Evolutionary conservation across 2,888 invertebrate genomes (phyloP), one percentile per base, ranked within the genome.

Genomic region (Cyaniris semiargus): DNA sequence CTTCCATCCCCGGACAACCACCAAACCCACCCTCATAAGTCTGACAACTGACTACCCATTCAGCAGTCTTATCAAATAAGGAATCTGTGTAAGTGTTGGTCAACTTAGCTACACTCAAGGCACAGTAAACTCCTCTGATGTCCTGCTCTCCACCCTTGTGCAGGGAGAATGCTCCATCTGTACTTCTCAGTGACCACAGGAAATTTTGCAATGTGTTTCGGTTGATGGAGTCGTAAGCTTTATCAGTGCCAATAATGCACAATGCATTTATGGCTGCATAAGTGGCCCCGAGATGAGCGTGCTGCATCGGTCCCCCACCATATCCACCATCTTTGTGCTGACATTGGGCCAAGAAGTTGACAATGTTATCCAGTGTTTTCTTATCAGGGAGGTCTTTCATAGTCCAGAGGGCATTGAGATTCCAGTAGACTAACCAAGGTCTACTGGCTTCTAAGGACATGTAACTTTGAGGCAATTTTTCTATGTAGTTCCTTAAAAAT

Each of bases 1-100:
- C 99, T 91, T 99, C 99, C 95, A 98, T 96, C 10, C 98, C 98
- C 23, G 93, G 94, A 79, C 89, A 96, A 0, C 99, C 99, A 60
- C 97, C 97, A 94, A 99, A 99, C 0, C 99, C 99, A 70, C 99
- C 99, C 92, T 99, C 99, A 93, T 99, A 99, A 0, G 99, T 98
- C 91, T 99, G 99, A 93, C 99, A 99, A 81, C 97, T 96, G 0
- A 97, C 95, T 83, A 99, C 96, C 99, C 99, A 99, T 85, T 98
- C 97, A 0, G 97, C 97, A 15, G 98, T 97, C 76, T 96, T 96
- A 80, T 96, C 96, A 92, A 98, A 98, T 79, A 99, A 91, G 79
- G 96, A 95, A 70, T 96, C 95, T 53, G 96, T 95, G 79, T 96
- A 96, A 76, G 97, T 95, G 84, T 97, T 97, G 5, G 98, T 97